Base-by-base conservation (phyloP, 2,888 invertebrate genomes). In the Plebejus argus region DNA sequence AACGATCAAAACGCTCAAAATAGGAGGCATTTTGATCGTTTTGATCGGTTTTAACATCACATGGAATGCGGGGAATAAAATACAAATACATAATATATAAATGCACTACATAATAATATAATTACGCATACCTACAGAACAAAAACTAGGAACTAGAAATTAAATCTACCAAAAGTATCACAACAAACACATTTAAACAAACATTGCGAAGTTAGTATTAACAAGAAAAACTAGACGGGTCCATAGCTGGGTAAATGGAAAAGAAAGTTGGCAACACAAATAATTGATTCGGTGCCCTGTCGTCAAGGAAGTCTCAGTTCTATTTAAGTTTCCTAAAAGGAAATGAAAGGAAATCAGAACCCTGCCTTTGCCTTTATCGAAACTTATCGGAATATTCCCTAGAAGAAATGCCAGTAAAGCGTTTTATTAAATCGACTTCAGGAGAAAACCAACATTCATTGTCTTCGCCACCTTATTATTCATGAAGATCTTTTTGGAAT, bases 271-370 rank as follows among this genome's bases (percentile, higher is more conserved):
- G 86, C 86, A 90, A 91, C 90, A 90, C 91, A 93, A 92, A 92
- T 93, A 93, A 93, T 93, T 92, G 93, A 93, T 93, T 92, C 89
- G 88, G 88, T 87, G 86, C 89, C 88, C 88, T 89, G 90, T 90
- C 89, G 91, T 90, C 90, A 90, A 86, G 91, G 90, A 92, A 92
- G 89, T 91, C 92, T 91, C 90, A 89, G 90, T 90, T 93, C 92
- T 93, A 93, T 93, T 93, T 92, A 92, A 93, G 93, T 93, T 93
- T 93, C 92, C 92, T 92, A 88, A 93, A 90, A 92, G 93, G 93
- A 93, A 93, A 93, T 93, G 92, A 93, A 92, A 92, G 93, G 93
- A 93, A 93, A 93, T 93, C 92, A 92, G 89, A 88, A 84, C 86
- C 87, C 85, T 88, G 90, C 89, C 89, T 87, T 87, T 84, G 87